phyloP scores from a whole-genome alignment of 2,797 vertebrate species.

The Hydrolagus colliei region DNA sequence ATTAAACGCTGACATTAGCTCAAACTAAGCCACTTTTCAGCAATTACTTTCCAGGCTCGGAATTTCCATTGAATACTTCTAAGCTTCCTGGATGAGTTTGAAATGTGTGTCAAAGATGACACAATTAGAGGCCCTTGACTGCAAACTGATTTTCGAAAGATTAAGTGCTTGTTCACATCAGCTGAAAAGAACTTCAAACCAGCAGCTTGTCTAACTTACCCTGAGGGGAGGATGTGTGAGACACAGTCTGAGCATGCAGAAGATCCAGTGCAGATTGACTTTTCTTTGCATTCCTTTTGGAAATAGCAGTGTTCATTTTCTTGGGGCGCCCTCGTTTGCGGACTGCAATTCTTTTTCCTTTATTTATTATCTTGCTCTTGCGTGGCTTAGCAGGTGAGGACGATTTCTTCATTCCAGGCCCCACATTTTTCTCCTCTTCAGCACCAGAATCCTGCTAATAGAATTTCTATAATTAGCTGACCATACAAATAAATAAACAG shows the following conservation, averaged over 20 bases:
- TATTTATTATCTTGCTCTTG: constrained; percentile 76
- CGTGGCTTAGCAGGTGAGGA: constrained; percentile 74
- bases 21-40: neutral
- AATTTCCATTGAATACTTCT: neutral
- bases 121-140: neutral
- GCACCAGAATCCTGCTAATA: constrained; percentile 72
- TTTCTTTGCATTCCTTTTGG: constrained; percentile 83
- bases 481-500: too few species aligned
- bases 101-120: neutral
- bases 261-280: constrained; percentile 83
- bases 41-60: too few species aligned
- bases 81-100: neutral
- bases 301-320: constrained; percentile 65
- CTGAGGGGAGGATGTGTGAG: constrained; percentile 78
- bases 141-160: neutral
- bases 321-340: constrained; percentile 92
- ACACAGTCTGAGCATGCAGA: constrained; percentile 76
- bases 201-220: constrained; percentile 57
- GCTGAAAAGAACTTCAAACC: neutral
- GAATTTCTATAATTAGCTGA: neutral
- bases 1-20: neutral
- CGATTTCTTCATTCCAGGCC: constrained; percentile 68
- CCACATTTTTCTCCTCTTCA: constrained; percentile 74
- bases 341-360: constrained; percentile 83
- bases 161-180: neutral